These are phyloP conservation scores for Nasonia vitripennis DNA, from an alignment of 1,140 invertebrate genomes.

Conservation along the genomic window DNA sequence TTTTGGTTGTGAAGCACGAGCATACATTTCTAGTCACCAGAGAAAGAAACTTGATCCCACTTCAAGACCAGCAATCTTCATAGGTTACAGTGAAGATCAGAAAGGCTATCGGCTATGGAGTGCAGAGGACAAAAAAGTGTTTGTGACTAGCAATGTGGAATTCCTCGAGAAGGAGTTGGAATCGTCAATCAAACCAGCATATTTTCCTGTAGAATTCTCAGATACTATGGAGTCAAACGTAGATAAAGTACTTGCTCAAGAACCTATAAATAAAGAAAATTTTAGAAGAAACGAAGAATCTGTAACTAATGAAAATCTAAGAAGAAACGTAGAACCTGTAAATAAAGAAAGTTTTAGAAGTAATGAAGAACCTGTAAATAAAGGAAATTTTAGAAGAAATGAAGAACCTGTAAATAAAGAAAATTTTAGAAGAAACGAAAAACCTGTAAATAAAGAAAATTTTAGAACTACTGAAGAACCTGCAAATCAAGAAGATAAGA, in stretches of 20 bases:
- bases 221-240: too few relatives aligned
- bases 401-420: too few relatives aligned
- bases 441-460: too few relatives aligned
- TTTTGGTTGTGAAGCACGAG: constrained; percentile 71
- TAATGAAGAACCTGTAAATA: background rate
- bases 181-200: too few relatives aligned
- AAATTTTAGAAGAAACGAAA: background rate
- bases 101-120: constrained; percentile 66
- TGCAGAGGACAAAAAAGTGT: constrained; percentile 54
- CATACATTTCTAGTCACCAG: constrained; percentile 66
- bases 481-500: too few relatives aligned
- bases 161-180: constrained; percentile 51
- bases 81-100: constrained; percentile 65
- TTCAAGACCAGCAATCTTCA: constrained; percentile 60
- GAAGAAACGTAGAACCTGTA: too few relatives aligned
- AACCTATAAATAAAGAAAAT: background rate
- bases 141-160: constrained; percentile 61
- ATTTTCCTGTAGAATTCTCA: too few relatives aligned
- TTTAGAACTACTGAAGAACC: too few relatives aligned
- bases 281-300: too few relatives aligned
- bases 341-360: too few relatives aligned
- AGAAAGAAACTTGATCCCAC: constrained; percentile 68
- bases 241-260: background rate
- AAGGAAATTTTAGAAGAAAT: constrained; percentile 34
- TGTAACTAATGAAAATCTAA: too few relatives aligned